Percentiles rank a stretch among this genome's conserved stretches.
These are phyloP conservation scores for Sturnus vulgaris DNA, from an alignment of 2,113 vertebrate species.

Conservation along the genomic window DNA sequence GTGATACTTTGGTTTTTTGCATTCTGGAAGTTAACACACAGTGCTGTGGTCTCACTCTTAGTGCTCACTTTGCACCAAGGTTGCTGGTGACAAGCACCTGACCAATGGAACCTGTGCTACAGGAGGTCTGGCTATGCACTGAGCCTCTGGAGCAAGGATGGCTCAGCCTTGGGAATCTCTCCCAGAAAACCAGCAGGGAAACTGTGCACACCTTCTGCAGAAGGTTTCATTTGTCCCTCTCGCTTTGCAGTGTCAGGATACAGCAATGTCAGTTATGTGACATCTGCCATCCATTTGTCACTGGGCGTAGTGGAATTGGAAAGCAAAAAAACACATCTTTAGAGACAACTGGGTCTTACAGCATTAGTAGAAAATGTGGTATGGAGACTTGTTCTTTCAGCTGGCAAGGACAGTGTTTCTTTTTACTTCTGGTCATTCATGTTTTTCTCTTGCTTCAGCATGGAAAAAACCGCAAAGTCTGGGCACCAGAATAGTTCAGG, in stretches of 20 bases:
- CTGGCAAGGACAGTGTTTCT: neutral
- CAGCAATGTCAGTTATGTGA: neutral
- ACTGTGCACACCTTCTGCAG: neutral
- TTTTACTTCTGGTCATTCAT: neutral
- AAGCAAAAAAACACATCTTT: neutral
- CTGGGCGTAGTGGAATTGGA: neutral
- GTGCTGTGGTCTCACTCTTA: neutral
- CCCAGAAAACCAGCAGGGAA: neutral
- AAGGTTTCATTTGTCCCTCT: neutral
- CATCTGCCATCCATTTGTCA: neutral
- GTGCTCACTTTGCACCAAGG: neutral
- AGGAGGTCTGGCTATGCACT: neutral
- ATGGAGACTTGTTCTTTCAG: neutral
- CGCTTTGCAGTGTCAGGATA: neutral
- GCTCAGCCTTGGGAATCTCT: neutral
- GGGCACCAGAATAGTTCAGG: neutral
- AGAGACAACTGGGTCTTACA: neutral
- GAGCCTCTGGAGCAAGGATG: fast-evolving
- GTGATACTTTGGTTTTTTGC: neutral
- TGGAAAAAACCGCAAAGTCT: neutral
- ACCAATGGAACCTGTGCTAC: neutral
- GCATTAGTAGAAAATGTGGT: neutral
- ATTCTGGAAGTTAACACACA: neutral
- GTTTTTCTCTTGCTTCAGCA: neutral
- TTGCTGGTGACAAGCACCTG: neutral